A percentile compares a stretch with the other conserved stretches of the same genome.
Evolutionary conservation across 2,113 vertebrate species (phyloP).

Genomic region (Chiloscyllium plagiosum): DNA sequence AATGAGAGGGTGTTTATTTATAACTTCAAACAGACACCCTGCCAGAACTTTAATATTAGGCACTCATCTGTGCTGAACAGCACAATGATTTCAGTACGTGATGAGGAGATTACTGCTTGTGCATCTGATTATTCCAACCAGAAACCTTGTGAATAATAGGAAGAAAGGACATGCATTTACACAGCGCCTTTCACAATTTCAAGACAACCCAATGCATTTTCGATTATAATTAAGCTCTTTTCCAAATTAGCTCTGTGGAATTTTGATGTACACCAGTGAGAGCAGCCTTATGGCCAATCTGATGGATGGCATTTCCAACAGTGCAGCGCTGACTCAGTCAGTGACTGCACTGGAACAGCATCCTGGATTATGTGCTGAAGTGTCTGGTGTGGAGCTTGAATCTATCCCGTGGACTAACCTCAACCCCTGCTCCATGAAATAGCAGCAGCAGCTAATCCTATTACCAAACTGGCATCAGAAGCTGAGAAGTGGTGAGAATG

Average conservation of each 20-base stretch:
- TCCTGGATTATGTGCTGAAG: not conserved
- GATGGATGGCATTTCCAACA: not conserved
- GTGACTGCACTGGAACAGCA: not conserved
- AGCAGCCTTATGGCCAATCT: not conserved
- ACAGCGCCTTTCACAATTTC: not conserved
- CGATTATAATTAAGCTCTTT: not conserved
- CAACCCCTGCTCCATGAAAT: not conserved
- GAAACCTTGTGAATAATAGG: not conserved
- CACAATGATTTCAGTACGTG: not conserved
- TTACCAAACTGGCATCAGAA: not conserved
- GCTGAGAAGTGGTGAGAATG: not conserved
- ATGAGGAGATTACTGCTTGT: not conserved
- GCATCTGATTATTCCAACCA: not conserved
- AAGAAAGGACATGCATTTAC: not conserved
- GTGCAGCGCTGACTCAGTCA: not conserved
- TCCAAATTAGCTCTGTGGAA: not conserved
- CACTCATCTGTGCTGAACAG: not conserved
- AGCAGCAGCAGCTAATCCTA: not conserved
- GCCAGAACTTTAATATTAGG: not conserved
- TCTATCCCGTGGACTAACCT: not conserved
- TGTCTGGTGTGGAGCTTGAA: not conserved
- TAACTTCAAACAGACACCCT: not conserved
- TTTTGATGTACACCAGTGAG: not conserved
- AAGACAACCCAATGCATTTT: not conserved
- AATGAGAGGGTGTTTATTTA: slow-evolving; percentile 18